phyloP scores from a whole-genome alignment of 2,113 vertebrate genomes.

The Probosciger aterrimus region DNA sequence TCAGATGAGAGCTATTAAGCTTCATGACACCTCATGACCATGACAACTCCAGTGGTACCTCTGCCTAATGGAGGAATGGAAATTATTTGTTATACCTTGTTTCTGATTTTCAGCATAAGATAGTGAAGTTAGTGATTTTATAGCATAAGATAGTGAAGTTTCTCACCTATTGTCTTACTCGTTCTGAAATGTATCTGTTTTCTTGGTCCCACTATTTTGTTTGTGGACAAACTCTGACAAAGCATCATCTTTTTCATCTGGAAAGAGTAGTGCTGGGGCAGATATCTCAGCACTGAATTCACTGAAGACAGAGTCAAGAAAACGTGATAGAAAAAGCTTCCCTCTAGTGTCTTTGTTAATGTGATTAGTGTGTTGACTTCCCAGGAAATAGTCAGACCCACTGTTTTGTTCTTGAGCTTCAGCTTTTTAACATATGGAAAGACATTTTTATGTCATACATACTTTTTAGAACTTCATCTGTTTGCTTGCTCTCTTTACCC shows the following conservation, averaged over 20 bases:
- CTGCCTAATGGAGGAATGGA: background rate
- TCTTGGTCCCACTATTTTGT: background rate
- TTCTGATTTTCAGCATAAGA: background rate
- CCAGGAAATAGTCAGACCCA: background rate
- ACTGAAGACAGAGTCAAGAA: background rate
- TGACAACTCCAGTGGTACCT: background rate
- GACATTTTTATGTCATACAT: background rate
- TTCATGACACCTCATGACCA: background rate
- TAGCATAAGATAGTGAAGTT: background rate
- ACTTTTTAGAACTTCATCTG: background rate
- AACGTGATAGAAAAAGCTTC: background rate
- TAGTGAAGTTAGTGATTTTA: background rate
- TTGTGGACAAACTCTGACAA: background rate
- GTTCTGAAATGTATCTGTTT: background rate
- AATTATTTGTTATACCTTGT: accelerated
- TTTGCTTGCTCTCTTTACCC: background rate
- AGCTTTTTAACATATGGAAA: background rate
- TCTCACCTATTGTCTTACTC: background rate
- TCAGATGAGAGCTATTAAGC: background rate
- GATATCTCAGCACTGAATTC: background rate
- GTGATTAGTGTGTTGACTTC: background rate
- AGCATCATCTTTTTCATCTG: background rate
- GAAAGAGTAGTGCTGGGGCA: background rate
- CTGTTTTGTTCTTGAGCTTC: background rate
- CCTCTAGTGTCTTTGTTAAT: background rate